Evolutionary conservation across 30 jellyfish, hydroid and myxozoan species (phyloP), one percentile per base, ranked within the genome.

Genomic region (Morbakka virulenta): DNA sequence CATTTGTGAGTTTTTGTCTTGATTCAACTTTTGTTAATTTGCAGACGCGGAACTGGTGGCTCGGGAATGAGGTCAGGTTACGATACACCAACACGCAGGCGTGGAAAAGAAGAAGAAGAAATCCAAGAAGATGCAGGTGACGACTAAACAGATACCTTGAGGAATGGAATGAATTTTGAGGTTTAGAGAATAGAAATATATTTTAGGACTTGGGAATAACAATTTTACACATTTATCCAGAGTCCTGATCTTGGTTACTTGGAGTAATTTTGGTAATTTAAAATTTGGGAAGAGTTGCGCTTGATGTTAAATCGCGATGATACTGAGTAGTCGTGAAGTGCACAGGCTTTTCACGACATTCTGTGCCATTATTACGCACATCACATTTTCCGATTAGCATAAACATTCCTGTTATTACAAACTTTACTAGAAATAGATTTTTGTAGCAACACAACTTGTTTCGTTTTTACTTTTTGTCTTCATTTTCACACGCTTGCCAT

Each of bases 31-130:
- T n/a, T n/a, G n/a, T n/a, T n/a, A n/a, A n/a, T n/a, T n/a, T 47
- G n/a, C 80, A 83, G 97, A 32, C 92, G 94, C 1, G 97, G 97
- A 2, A 94, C 65, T 4, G 80, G 84, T 47, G 66, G 50, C 1
- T 20, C 68, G 35, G 34, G 47, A 30, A 20, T 84, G 22, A 33
- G 86, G 14, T 41, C 57, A 6, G 57, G 57, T 9, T 53, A 26
- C 57, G 64, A 63, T 27, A 47, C 85, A 12, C n/a, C 96, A 6
- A 50, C 87, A 0, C 93, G 97, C 62, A 74, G 97, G 49, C 86
- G 94, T 32, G 95, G 87, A 69, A 76, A 75, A 52, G 97, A 81
- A 35, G 97, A 83, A 34, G 97, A 89, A 2, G 97, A 89, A 17
- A 95, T 85, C 12, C 95, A 76, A 0, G 97, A 82, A 28, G 95